Percentiles rank a stretch among this genome's conserved stretches.
phyloP scores from a whole-genome alignment of 2,113 vertebrate species.

The Litocranius walleri region DNA sequence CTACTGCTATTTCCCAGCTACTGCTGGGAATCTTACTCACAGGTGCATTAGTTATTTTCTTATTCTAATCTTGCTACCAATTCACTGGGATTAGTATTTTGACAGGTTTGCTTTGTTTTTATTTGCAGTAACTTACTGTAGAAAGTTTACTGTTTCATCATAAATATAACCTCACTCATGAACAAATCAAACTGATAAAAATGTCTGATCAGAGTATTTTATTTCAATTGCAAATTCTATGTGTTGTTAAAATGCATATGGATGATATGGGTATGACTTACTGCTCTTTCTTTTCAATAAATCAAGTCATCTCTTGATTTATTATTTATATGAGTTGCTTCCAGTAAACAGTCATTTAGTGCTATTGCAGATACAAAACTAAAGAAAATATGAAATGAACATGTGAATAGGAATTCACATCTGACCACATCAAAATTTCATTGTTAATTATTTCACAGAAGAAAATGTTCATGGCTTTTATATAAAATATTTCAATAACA shows the following conservation, averaged over 20 bases:
- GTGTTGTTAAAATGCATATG: neutral
- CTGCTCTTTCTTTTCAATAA: neutral
- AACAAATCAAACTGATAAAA: slow-evolving; percentile 3
- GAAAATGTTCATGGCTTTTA: neutral
- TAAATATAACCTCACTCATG: neutral
- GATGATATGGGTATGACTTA: neutral
- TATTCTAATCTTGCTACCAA: neutral
- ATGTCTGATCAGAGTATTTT: neutral
- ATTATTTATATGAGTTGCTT: slow-evolving; percentile 25
- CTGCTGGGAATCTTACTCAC: neutral
- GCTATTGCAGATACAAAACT: neutral
- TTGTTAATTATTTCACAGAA: neutral
- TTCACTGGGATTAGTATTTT: neutral
- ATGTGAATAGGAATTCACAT: neutral
- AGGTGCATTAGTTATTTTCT: neutral
- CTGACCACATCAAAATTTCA: neutral
- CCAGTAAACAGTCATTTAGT: neutral
- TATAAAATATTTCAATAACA: neutral
- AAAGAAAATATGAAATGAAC: slow-evolving; percentile 23
- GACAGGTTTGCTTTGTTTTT: neutral
- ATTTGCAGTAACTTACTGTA: neutral
- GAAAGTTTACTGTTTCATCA: neutral
- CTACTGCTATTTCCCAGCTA: too few relatives aligned
- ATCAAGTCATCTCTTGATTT: neutral
- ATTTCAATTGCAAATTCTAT: neutral